phyloP scores from a whole-genome alignment of 2,797 vertebrate species.

The Hemibagrus guttatus region DNA sequence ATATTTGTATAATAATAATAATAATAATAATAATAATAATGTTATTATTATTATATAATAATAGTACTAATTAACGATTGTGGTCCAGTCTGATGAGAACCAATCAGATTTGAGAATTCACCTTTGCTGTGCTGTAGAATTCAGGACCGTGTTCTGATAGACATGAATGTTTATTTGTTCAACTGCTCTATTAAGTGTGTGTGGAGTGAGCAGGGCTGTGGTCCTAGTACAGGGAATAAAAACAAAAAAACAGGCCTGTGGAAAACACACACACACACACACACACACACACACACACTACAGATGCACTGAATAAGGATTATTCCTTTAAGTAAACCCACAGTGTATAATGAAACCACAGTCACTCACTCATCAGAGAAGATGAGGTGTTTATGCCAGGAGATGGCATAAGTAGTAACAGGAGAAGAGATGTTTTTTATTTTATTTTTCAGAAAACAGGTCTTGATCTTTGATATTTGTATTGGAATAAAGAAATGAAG shows the following conservation, averaged over 20 bases:
- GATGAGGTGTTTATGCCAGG: not conserved
- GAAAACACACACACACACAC: not conserved
- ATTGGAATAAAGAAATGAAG: too few species aligned
- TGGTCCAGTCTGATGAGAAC: not conserved
- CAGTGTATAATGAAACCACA: conserved; percentile 3
- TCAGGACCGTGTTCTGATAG: not conserved
- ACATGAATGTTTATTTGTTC: not conserved
- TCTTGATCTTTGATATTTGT: too few species aligned
- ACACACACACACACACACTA: not conserved
- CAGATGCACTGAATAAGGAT: not conserved
- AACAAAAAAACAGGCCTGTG: not conserved
- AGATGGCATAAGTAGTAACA: not conserved
- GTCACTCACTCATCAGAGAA: not conserved
- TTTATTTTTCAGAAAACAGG: not conserved
- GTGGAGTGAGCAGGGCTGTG: not conserved
- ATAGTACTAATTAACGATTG: too few species aligned
- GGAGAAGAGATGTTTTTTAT: not conserved
- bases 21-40: too few species aligned
- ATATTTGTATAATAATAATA: too few species aligned
- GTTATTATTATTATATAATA: too few species aligned
- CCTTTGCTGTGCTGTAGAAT: too few species aligned
- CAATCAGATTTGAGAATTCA: not conserved
- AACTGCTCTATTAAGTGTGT: not conserved
- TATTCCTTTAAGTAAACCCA: not conserved
- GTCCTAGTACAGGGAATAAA: not conserved